phyloP scores from a whole-genome alignment of 2,888 invertebrate genomes.

The Vannuccia rotundouncinata region DNA sequence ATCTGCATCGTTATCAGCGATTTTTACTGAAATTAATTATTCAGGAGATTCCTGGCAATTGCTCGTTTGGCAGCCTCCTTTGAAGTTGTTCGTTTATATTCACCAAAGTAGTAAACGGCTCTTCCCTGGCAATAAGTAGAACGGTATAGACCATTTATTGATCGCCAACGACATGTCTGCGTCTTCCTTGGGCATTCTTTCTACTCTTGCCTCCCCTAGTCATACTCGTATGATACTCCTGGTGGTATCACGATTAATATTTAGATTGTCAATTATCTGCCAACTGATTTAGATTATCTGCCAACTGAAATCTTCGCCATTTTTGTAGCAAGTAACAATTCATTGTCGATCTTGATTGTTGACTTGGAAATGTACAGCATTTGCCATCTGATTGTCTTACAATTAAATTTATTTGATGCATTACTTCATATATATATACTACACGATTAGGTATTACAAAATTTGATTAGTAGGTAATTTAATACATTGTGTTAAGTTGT shows the following conservation, averaged over 20 bases:
- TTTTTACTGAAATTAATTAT: background rate
- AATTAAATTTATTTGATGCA: background rate
- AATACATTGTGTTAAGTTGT: constrained; percentile 24
- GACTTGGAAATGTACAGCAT: constrained; percentile 11
- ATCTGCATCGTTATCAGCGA: background rate
- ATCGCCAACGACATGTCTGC: constrained; percentile 4
- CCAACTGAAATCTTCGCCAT: constrained; percentile 10
- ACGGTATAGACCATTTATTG: constrained; percentile 11
- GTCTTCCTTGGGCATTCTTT: constrained; percentile 24
- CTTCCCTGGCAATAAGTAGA: constrained; percentile 9
- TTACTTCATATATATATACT: constrained; percentile 17
- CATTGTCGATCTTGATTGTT: constrained; percentile 19
- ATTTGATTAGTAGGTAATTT: constrained; percentile 22
- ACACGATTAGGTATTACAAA: background rate
- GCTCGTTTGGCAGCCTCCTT: background rate
- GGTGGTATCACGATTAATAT: background rate
- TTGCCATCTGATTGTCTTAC: background rate
- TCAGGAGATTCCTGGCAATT: background rate
- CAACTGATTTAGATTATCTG: constrained; percentile 13
- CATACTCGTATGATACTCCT: constrained; percentile 26
- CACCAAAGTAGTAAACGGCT: constrained; percentile 8
- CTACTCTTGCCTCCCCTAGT: constrained; percentile 12
- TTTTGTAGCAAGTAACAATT: constrained; percentile 6
- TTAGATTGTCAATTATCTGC: constrained; percentile 8
- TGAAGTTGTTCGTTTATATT: constrained; percentile 12